Evolutionary conservation across 2,113 vertebrate genomes (phyloP), one percentile per base, ranked within the genome.

Genomic region (Isichthys henryi): DNA sequence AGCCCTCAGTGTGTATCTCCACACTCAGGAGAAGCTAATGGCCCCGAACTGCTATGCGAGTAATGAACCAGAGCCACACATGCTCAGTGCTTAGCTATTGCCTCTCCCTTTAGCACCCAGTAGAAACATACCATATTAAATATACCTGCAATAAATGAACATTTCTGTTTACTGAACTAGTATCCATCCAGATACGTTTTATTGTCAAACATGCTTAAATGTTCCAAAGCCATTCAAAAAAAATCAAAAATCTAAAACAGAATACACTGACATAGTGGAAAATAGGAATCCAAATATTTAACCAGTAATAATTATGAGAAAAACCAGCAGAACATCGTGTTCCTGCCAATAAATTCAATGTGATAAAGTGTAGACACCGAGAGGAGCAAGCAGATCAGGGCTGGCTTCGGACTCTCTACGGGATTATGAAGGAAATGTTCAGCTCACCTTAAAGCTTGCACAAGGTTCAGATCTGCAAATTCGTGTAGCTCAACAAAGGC

Each of bases 401-500:
- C 86, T 83, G 80, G 43, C 35, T 21, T 83, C 17, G 23, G 9
- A 58, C 11, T 46, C 13, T 35, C 21, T 89, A 49, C 88, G 49
- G 35, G 11, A 6, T 13, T 11, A 50, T 88, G 19, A 3, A 80
- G 6, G 0, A 19, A 90, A 90, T 4, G 1, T 9, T 86, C n/a
- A 10, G 87, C 96, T 96, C 90, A 99, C 98, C 98, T 95, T 95
- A 99, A 96, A 9, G 98, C 98, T 93, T 99, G 98, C 49, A 99
- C 98, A 3, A 99, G 97, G 95, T 99, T 99, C 93, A 99, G 97
- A 94, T 99, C 98, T 9, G 98, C 98, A 95, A 99, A 99, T 95
- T 99, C 98, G 89, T 99, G 98, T 92, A 99, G 97, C 94, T 99
- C 98, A 90, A 99, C 98, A 91, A 99, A 99, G 17, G 98, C 98